A percentile compares a stretch with the other conserved stretches of the same genome.
phyloP scores from a whole-genome alignment of 2,888 invertebrate species.

The Dynastes maya region DNA sequence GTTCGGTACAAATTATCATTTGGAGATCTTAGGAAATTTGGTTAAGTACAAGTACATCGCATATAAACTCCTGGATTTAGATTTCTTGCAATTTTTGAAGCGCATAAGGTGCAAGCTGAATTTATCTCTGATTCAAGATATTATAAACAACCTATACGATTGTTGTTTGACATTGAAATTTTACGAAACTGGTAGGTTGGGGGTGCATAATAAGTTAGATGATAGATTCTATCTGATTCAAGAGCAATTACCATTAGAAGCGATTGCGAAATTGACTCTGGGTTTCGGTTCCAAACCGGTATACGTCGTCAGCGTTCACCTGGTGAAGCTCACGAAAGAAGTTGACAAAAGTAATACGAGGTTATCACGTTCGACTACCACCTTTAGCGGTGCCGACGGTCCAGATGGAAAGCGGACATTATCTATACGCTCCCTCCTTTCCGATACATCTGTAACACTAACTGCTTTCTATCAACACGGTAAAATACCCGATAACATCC shows the following conservation, averaged over 20 bases:
- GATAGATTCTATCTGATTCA: conserved; percentile 55
- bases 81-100: conserved; percentile 32
- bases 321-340: conserved; percentile 5
- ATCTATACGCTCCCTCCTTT: neutral
- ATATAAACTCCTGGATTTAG: conserved; percentile 37
- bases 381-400: neutral
- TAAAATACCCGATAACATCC: conserved; percentile 14
- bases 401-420: neutral
- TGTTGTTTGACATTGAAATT: conserved; percentile 56
- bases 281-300: neutral
- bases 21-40: conserved; percentile 41
- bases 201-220: conserved; percentile 51
- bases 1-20: conserved; percentile 8
- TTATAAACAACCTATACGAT: conserved; percentile 49
- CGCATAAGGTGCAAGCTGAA: conserved; percentile 17
- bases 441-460: neutral
- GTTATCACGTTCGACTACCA: neutral
- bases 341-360: neutral
- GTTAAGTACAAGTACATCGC: conserved; percentile 40
- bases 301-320: conserved; percentile 18
- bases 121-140: conserved; percentile 29
- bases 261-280: neutral
- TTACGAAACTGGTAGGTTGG: conserved; percentile 51
- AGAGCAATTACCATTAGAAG: conserved; percentile 8
- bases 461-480: conserved; percentile 31